Percentiles rank a stretch among this genome's conserved stretches.
phyloP scores from a whole-genome alignment of 2,797 vertebrate genomes.

The Acestrorhynchus altus region DNA sequence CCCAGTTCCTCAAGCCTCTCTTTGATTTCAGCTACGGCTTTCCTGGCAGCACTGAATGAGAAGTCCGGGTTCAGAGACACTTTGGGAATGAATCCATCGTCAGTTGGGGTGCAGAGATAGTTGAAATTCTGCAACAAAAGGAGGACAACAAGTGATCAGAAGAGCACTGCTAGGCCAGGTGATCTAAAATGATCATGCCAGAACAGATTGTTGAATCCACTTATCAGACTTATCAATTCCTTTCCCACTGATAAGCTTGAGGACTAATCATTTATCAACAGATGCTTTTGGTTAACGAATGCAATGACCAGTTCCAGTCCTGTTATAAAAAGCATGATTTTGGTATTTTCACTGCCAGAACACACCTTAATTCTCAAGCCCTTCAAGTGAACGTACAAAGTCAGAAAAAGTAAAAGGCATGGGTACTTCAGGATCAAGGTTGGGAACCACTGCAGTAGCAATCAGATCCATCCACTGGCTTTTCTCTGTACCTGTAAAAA shows the following conservation, averaged over 20 bases:
- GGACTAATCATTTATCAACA: not conserved
- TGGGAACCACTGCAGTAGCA: not conserved
- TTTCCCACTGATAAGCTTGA: not conserved
- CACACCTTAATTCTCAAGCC: no score
- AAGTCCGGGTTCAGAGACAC: constrained; percentile 82
- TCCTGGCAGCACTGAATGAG: constrained; percentile 78
- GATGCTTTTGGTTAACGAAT: not conserved
- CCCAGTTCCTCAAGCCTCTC: constrained; percentile 81
- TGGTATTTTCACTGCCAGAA: no score
- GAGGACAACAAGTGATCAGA: not conserved
- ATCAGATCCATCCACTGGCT: not conserved
- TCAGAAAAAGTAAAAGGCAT: no score
- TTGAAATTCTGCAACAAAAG: constrained; percentile 77
- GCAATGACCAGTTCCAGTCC: not conserved
- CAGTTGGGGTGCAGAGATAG: constrained; percentile 84
- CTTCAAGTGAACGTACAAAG: no score
- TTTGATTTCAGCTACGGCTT: constrained; percentile 83
- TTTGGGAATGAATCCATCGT: constrained; percentile 80
- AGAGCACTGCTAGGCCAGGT: not conserved
- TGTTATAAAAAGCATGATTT: no score
- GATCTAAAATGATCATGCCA: not conserved
- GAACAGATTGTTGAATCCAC: no score
- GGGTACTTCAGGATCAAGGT: not conserved
- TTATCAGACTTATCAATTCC: not conserved
- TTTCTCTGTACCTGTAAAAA: constrained; percentile 79